Conservation (phyloP, 2,888 invertebrate species). For the Nasonia oneida region DNA sequence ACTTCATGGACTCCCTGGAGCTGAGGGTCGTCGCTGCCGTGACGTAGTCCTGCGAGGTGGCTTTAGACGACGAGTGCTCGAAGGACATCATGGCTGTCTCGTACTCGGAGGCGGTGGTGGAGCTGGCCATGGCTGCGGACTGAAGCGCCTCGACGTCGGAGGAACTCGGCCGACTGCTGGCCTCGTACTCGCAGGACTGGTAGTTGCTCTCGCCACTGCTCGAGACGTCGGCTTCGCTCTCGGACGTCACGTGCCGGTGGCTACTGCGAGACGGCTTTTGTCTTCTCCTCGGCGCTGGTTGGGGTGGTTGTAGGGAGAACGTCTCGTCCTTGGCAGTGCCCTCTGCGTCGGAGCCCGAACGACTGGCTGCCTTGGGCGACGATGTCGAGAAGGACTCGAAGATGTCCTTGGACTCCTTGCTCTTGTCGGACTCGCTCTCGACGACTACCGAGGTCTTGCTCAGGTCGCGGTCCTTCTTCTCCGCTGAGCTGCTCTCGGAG, state of each 20-base stretch:
- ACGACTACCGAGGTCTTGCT: conserved; percentile 45
- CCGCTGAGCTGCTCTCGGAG: conserved; percentile 62
- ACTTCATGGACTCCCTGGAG: conserved; percentile 94
- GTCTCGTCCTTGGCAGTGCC: conserved; percentile 68
- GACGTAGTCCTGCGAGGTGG: conserved; percentile 91
- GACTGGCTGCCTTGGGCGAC: conserved; percentile 70
- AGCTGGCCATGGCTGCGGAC: conserved; percentile 80
- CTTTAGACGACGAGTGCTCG: conserved; percentile 85
- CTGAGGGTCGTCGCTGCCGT: conserved; percentile 93
- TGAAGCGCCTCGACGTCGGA: conserved; percentile 91
- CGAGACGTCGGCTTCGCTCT: conserved; percentile 89
- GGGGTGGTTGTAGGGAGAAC: conserved; percentile 69
- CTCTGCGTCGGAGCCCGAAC: conserved; percentile 75
- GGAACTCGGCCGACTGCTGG: conserved; percentile 89
- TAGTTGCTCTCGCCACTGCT: conserved; percentile 93
- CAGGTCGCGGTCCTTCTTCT: conserved; percentile 35
- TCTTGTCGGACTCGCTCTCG: conserved; percentile 47
- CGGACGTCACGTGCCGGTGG: conserved; percentile 83
- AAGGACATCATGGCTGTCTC: conserved; percentile 92
- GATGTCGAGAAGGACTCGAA: conserved; percentile 54
- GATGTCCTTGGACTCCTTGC: conserved; percentile 48
- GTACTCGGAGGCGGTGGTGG: conserved; percentile 90
- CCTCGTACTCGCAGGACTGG: conserved; percentile 91
- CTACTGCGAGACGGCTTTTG: conserved; percentile 73
- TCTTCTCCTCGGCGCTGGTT: conserved; percentile 75